Base-by-base conservation (phyloP, 1,140 invertebrate species). In the Drosophila trapezifrons region DNA sequence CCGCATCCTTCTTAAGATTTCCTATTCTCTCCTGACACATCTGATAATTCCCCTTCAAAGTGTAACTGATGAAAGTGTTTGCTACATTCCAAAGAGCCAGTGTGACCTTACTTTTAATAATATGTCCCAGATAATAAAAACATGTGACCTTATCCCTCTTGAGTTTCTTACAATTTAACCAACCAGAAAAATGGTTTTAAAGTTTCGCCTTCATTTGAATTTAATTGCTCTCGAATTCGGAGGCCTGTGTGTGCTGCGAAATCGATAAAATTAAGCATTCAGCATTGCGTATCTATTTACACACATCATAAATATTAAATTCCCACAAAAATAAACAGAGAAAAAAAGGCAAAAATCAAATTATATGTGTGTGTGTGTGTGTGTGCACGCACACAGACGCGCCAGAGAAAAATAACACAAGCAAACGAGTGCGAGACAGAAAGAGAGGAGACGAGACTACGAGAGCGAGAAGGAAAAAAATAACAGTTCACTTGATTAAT, bases 291-390 rank as follows among this genome's bases (percentile, higher is more conserved):
- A 87, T 87, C 83, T 87, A 81, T 87, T 83, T 86, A 82, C 83
- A 79, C 79, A 76, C 84, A 79, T 89, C 83, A 87, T 87, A 76
- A 87, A 87, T 87, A 87, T 76, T 87, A 83, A 83, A 89, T 89
- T 46, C 60, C 67, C 64, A 66, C 71, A 79, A 87, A 81, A 62
- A 74, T 64, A 78, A 71, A 69, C 70, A 83, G 51, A 72, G 45
- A 76, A 62, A 56, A 65, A 70, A 35, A 27, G 13, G 32, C 8
- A 22, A n/a, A 54, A 20, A 51, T 27, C 52, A 59, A 76, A 79
- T 65, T 38, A 64, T 22, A 66, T 25, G 57, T 49, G 62, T 42
- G 40, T 32, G 35, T 64, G 55, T 32, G 12, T 51, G 4, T 17
- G 45, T 47, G 15, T 25, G 55, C 25, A 74, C 46, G 64, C 35